Evolutionary conservation across 2,797 vertebrate genomes (phyloP).

Genomic region (Threskiornis aethiopicus): DNA sequence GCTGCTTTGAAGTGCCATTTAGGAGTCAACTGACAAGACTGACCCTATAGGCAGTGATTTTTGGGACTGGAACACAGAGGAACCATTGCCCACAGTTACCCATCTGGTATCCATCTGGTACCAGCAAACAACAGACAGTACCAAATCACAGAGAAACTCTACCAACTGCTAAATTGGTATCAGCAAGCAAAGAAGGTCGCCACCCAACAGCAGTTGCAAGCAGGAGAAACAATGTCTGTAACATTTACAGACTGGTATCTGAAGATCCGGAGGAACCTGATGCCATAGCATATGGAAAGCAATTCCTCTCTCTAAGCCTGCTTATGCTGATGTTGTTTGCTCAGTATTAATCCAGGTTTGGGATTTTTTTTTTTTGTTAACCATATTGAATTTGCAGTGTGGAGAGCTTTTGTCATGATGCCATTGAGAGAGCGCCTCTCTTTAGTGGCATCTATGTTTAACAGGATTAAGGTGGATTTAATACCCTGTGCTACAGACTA

Average conservation of each 20-base stretch:
- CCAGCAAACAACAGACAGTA: slow-evolving; percentile 74
- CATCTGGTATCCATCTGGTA: slow-evolving; percentile 83
- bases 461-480: slow-evolving; percentile 62
- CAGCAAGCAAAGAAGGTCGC: slow-evolving; percentile 66
- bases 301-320: slow-evolving; percentile 20
- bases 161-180: slow-evolving; percentile 74
- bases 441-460: slow-evolving; percentile 56
- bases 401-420: slow-evolving; percentile 32
- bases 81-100: slow-evolving; percentile 73
- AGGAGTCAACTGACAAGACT: slow-evolving; percentile 71
- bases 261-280: slow-evolving; percentile 28
- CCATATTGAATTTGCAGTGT: not conserved
- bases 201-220: slow-evolving; percentile 54
- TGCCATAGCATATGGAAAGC: slow-evolving; percentile 44
- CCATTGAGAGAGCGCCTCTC: not conserved
- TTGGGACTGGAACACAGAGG: slow-evolving; percentile 58
- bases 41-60: slow-evolving; percentile 70
- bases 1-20: slow-evolving; percentile 76
- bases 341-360: slow-evolving; percentile 48
- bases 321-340: slow-evolving; percentile 59
- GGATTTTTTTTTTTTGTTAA: not conserved
- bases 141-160: slow-evolving; percentile 73
- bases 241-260: slow-evolving; percentile 57
- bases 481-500: slow-evolving; percentile 16
- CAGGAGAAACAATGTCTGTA: slow-evolving; percentile 64